Evolutionary conservation across 1,140 invertebrate genomes (phyloP).

Genomic region (Pseudomyrmex gracilis): DNA sequence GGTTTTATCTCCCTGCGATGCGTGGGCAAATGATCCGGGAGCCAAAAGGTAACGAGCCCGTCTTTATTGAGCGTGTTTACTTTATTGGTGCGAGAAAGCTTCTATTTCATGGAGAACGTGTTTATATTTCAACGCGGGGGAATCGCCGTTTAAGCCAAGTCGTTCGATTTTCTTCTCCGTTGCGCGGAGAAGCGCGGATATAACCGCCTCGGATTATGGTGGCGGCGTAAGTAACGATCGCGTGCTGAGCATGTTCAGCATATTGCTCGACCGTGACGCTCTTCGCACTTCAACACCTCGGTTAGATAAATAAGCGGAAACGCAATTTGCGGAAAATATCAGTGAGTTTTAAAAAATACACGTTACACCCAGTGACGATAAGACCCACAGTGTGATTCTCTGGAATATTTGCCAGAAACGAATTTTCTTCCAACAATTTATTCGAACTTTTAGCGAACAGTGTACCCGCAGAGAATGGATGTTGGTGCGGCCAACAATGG

Average conservation of each 20-base stretch:
- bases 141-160: conserved; percentile 16
- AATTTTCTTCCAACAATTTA: background rate
- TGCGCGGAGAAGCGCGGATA: conserved; percentile 16
- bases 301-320: background rate
- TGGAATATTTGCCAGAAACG: background rate
- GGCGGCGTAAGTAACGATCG: conserved; percentile 33
- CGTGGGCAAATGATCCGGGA: conserved; percentile 12
- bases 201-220: conserved; percentile 33
- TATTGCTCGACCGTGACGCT: conserved; percentile 37
- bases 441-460: conserved; percentile 34
- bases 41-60: background rate
- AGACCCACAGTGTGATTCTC: background rate
- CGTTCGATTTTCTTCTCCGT: conserved; percentile 28
- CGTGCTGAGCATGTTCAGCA: conserved; percentile 13
- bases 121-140: conserved; percentile 23
- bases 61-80: conserved; percentile 7
- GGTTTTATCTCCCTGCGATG: conserved; percentile 24
- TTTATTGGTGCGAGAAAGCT: background rate
- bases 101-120: conserved; percentile 4
- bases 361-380: background rate
- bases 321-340: background rate
- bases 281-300: conserved; percentile 11
- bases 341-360: background rate
- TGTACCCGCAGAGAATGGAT: conserved; percentile 34
- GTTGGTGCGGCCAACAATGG: conserved; percentile 22